These are phyloP conservation scores for Euzophera pinguis DNA, from an alignment of 2,888 invertebrate genomes.

Conservation along the genomic window DNA sequence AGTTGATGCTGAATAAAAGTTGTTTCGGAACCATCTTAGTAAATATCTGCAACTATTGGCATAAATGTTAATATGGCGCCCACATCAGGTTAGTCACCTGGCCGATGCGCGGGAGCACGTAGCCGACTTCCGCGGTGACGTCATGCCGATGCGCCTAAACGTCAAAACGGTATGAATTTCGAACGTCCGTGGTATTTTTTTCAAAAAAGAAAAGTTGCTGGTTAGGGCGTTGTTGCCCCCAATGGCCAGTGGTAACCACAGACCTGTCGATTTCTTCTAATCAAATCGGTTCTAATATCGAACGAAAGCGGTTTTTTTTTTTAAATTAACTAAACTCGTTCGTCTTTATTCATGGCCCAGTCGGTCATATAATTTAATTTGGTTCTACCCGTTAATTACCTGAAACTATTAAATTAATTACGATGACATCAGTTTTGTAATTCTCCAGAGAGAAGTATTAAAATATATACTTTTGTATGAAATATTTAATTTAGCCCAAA, in stretches of 20 bases:
- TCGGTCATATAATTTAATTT: no score
- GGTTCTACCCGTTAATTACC: no score
- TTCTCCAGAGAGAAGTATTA: no score
- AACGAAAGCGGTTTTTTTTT: no score
- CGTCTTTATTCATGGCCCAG: neutral
- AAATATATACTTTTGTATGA: no score
- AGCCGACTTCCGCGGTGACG: conserved; percentile 13
- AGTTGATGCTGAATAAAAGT: no score
- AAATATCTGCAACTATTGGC: no score
- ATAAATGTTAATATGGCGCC: neutral
- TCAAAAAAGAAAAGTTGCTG: neutral
- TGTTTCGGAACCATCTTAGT: no score
- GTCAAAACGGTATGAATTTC: neutral
- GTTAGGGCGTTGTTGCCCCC: neutral
- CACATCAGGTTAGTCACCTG: conserved; percentile 49
- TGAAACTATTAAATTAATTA: no score
- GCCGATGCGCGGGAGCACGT: conserved; percentile 34
- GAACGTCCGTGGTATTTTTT: neutral
- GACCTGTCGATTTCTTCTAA: neutral
- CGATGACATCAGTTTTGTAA: no score
- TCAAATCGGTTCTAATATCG: no score
- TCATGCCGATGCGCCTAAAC: neutral
- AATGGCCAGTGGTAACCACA: neutral
- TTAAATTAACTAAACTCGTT: neutral
- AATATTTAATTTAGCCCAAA: no score